phyloP scores from a whole-genome alignment of 2,888 invertebrate species.

The Leucophenga maculata region DNA sequence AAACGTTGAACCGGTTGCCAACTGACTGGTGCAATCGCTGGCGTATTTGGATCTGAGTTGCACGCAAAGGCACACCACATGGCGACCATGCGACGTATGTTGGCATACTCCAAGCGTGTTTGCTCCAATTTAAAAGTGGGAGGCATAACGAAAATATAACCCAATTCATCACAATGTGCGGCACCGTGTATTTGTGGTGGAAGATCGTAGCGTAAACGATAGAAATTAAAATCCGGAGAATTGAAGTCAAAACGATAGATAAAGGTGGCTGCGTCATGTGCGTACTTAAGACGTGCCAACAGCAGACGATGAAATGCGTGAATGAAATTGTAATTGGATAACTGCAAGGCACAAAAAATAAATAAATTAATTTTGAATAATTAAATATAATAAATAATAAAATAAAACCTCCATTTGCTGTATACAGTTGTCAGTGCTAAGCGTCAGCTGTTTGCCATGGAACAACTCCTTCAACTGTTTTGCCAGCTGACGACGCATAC shows the following conservation, averaged over 20 bases:
- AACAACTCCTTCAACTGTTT: constrained; percentile 46
- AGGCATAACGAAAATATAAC: constrained; percentile 60
- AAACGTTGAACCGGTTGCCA: constrained; percentile 49
- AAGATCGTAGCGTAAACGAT: constrained; percentile 56
- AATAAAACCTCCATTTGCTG: background rate
- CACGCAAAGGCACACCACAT: constrained; percentile 61
- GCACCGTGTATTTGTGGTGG: constrained; percentile 45
- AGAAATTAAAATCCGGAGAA: constrained; percentile 65
- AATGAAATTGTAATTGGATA: background rate
- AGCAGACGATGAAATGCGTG: constrained; percentile 57
- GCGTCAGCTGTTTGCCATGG: constrained; percentile 43
- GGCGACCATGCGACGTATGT: constrained; percentile 57
- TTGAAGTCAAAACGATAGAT: constrained; percentile 68
- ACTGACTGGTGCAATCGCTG: constrained; percentile 41
- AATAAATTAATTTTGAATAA: background rate
- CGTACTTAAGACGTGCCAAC: constrained; percentile 53
- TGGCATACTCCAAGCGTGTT: constrained; percentile 54
- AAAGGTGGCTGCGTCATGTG: constrained; percentile 58
- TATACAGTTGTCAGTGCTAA: background rate
- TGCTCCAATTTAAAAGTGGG: constrained; percentile 45
- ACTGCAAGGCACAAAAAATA: background rate
- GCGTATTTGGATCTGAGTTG: constrained; percentile 60
- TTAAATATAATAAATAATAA: background rate
- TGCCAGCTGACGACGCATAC: constrained; percentile 44
- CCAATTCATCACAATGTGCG: constrained; percentile 63